Percentiles rank a stretch among this genome's conserved stretches.
These are phyloP conservation scores for Chlamydotis undulata DNA, from an alignment of 2,113 vertebrate species.

Conservation along the genomic window DNA sequence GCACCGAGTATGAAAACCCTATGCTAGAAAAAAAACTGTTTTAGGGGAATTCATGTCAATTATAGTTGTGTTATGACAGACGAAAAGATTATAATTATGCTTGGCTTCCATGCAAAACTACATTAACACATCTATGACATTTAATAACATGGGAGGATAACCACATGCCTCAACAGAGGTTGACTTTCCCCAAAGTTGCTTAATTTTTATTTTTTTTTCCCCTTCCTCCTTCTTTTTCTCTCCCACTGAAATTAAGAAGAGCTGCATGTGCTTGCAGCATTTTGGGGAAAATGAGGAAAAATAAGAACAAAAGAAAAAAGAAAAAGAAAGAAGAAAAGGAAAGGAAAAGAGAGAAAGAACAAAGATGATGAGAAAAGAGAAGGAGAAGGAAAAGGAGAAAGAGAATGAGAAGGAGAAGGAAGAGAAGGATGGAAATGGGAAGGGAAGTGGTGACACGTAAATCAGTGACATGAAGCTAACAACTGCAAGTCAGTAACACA, in stretches of 20 bases:
- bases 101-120: constrained; percentile 64
- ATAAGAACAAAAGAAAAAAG: background rate
- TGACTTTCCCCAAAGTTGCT: constrained; percentile 21
- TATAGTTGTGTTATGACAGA: constrained; percentile 71
- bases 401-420: too few relatives aligned
- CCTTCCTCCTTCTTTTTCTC: background rate
- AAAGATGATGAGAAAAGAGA: background rate
- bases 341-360: background rate
- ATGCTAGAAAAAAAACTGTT: constrained; percentile 32
- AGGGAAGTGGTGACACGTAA: background rate
- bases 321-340: background rate
- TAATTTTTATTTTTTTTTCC: background rate
- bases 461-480: background rate
- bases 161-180: constrained; percentile 41
- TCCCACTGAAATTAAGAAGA: background rate
- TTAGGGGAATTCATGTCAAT: constrained; percentile 68
- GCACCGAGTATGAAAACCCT: constrained; percentile 5
- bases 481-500: background rate
- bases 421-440: background rate
- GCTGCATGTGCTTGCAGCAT: background rate
- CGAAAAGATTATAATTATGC: constrained; percentile 72
- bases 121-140: constrained; percentile 63
- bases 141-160: constrained; percentile 58
- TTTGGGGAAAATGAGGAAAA: background rate
- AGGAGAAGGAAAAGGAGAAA: too few relatives aligned